phyloP scores from a whole-genome alignment of 2,113 vertebrate species.

The Hiodon alosoides region DNA sequence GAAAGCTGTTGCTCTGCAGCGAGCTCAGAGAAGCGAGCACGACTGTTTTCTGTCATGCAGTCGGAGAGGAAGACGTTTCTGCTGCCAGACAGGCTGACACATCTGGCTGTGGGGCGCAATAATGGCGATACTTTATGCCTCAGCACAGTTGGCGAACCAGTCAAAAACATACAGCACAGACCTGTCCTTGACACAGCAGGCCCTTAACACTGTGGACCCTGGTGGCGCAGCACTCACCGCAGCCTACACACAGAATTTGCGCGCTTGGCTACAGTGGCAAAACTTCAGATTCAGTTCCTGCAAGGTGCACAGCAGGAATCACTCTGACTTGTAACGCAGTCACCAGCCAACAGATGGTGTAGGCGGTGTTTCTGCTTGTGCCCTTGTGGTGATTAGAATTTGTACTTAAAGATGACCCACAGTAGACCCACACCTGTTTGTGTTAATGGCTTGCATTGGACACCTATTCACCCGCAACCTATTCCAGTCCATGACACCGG shows the following conservation, averaged over 20 bases:
- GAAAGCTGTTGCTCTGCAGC: conserved; percentile 1
- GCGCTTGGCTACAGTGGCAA: not conserved
- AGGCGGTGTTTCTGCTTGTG: too few relatives aligned
- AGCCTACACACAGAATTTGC: not conserved
- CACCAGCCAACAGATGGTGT: not conserved
- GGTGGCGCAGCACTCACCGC: not conserved
- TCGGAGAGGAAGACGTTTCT: not conserved
- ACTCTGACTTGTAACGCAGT: not conserved
- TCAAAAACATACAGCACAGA: not conserved
- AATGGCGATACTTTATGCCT: not conserved
- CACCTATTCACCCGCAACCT: not conserved
- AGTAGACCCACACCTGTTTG: too few relatives aligned
- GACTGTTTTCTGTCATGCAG: not conserved
- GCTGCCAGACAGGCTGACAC: not conserved
- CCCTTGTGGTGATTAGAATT: too few relatives aligned
- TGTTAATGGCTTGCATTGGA: not conserved
- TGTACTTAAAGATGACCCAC: too few relatives aligned
- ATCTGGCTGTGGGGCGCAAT: not conserved
- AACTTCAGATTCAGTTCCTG: conserved; percentile 1
- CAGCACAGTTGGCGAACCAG: not conserved
- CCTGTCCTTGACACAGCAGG: not conserved
- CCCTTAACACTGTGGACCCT: not conserved
- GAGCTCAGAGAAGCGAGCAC: not conserved
- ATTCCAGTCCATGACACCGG: not conserved
- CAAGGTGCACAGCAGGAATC: not conserved